Base-by-base conservation (phyloP, 2,113 vertebrate species). In the Promerops cafer region DNA sequence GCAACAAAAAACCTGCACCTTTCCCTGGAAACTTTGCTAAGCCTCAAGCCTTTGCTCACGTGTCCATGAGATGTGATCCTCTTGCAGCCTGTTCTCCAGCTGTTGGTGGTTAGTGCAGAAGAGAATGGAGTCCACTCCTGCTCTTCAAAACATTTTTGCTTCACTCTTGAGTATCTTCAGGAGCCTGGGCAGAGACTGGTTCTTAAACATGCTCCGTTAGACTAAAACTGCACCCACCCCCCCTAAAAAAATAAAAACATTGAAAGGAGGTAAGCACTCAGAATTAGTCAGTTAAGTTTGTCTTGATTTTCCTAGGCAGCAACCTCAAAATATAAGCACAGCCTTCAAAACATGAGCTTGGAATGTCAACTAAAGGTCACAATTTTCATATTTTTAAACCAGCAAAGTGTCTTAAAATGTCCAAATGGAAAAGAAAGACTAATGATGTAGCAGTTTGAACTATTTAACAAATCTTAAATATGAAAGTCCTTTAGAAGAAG, bases 41-140 rank as follows among this genome's bases (percentile, higher is more conserved):
- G 31, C 16, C 52, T 81, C 47, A 71, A 79, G 74, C 35, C 16
- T 68, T 17, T 6, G 13, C 24, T 45, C 49, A 69, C 1, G 0
- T 12, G 2, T 61, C 70, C 40, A 9, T 6, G 37, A 69, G 82
- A 94, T 0, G 0, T 39, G 66, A 82, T 86, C 59, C 59, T 68
- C 40, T 76, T 49, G 60, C 69, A 53, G 70, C 49, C 69, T 94
- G 90, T 16, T 85, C 78, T 93, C 82, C 94, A 94, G 94, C 88
- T 94, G 94, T n/a, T 72, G 69, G 70, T 24, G 27, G 77, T 89
- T 87, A 79, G 33, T 8, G 33, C 19, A 69, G 39, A 77, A 87
- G 42, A 89, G 39, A 63, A 23, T 3, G 33, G 59, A 86, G 57
- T 37, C 37, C 10, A 5, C 49, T 35, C 59, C 21, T 31, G 19